A percentile compares a stretch with the other conserved stretches of the same genome.
phyloP scores from a whole-genome alignment of 2,888 invertebrate species.

The Agapostemon virescens region DNA sequence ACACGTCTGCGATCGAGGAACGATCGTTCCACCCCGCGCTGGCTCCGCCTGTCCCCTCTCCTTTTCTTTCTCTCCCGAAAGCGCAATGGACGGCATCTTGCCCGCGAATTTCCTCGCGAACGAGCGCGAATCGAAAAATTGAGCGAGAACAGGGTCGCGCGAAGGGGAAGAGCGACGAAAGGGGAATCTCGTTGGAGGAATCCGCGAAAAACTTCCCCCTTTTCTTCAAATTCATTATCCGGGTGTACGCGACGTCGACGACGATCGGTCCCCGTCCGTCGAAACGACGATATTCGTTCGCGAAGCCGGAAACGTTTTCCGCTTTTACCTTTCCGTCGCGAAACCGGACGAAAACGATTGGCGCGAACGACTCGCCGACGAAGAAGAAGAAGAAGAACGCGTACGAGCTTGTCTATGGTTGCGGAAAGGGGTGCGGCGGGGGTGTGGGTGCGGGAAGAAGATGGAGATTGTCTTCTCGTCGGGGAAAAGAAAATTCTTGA shows the following conservation, averaged over 20 bases:
- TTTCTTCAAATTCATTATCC: not conserved
- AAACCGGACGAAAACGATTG: not conserved
- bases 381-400: not conserved
- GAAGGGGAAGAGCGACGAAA: not conserved
- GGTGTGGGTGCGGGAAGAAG: not conserved
- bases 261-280: not conserved
- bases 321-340: not conserved
- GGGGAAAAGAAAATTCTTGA: conserved; percentile 10
- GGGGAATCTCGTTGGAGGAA: not conserved
- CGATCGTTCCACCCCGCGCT: conserved; percentile 18
- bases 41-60: conserved; percentile 2
- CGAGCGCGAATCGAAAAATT: not conserved
- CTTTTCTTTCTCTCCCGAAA: conserved; percentile 37
- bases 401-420: not conserved
- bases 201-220: not conserved
- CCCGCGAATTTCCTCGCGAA: conserved; percentile 38
- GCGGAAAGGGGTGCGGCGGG: not conserved
- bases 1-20: conserved; percentile 15
- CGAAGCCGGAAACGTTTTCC: not conserved
- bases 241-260: not conserved
- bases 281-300: not conserved
- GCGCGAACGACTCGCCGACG: not conserved
- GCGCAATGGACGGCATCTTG: conserved; percentile 63
- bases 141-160: not conserved
- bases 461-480: not conserved